Base-by-base conservation (phyloP, 2,797 vertebrate genomes). In the Xenops minutus region DNA sequence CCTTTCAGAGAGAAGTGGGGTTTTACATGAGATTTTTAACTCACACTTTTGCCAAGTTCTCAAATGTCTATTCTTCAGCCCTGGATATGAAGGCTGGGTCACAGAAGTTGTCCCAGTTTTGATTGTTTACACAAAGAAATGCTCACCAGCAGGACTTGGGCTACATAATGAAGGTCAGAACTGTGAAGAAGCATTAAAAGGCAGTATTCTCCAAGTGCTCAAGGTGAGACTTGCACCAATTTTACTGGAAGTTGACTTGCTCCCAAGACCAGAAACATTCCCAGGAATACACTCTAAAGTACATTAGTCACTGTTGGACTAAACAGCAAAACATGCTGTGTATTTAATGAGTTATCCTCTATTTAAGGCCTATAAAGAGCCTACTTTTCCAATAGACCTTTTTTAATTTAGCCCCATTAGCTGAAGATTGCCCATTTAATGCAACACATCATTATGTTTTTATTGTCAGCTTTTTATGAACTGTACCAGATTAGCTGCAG, bases 401-500 rank as follows among this genome's bases (percentile, higher is more conserved):
- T 95, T 96, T 91, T 85, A 96, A 96, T 97, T 95, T 94, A 93
- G 85, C 52, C 88, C 78, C 77, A 95, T 93, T 96, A 94, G 83
- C 72, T 95, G 90, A 96, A 96, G 94, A 96, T 95, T 95, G 94
- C 92, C 89, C 89, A 96, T 95, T 96, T 96, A 96, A 96, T 96
- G 95, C 96, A 95, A 97, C 94, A 96, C 96, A 80, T 94, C 95
- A 96, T 91, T 94, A 95, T 97, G 91, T 63, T 93, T 83, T 97
- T 96, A 96, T 95, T 92, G 94, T 93, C 96, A 74, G 93, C 85
- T 95, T 97, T 97, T 97, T 96, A 93, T 95, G 96, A 96, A 96
- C 86, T 85, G 94, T 91, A 93, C 92, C 85, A 94, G 92, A 97
- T 92, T 96, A 88, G 93, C 92, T 95, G 95, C 21, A 81, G 92